Evolutionary conservation across 37 sponge, comb jelly and placozoan species (phyloP), one percentile per base, ranked within the genome.

Genomic region (Eunapius fragilis): DNA sequence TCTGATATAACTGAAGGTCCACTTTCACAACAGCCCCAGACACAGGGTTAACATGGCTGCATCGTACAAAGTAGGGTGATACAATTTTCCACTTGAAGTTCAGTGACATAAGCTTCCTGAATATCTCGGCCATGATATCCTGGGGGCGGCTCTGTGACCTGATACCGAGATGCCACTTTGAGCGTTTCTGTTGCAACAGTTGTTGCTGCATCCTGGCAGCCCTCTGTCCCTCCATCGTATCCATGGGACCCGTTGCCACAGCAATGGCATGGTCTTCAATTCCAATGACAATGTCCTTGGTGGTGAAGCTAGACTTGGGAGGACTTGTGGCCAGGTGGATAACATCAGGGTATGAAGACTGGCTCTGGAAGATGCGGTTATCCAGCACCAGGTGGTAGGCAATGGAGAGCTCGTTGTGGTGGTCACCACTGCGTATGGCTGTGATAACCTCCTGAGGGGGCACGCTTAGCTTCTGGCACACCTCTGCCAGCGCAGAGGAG

Each of bases 301-400:
- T 78, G 45, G 76, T 25, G 68, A 77, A 84, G 13, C 71, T 34
- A 24, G 82, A 87, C 23, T 58, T 10, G 5, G 85, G 80, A 32
- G 85, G 87, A 32, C 79, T 80, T 34, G 83, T 76, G 37, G 80
- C 69, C 69, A 71, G 25, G 19, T 30, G n/a, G 36, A 31, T 35
- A 3, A 14, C 74, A 0, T 79, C 80, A 12, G 30, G 32, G 25
- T 38, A n/a, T 2, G 34, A 27, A 12, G n/a, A 70, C 25, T 76
- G 37, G 7, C 49, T 25, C 80, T 69, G 82, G 30, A 93, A 36
- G 22, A 30, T n/a, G 68, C 72, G 37, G 80, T 92, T 98, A 78
- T 98, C 98, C 75, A 90, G 79, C 11, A 98, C 81, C 70, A 98
- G 87, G 49, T 98, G 90, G 82, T 98, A 98, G 50, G 98, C 98